phyloP scores from a whole-genome alignment of 2,113 vertebrate species.

The Hymenochirus boettgeri region DNA sequence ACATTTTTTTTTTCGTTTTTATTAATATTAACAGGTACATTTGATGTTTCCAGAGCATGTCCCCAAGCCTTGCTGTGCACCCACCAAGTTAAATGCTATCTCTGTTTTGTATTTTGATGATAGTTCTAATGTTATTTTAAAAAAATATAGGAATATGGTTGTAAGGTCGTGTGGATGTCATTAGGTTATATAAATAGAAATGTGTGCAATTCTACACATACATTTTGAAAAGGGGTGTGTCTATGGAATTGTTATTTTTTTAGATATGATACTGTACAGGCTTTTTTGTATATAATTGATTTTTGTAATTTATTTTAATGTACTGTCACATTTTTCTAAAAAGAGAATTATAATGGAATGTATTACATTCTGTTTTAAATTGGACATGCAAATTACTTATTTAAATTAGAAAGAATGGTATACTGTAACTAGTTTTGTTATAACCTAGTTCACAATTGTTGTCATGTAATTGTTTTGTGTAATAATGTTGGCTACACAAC shows the following conservation, averaged over 20 bases:
- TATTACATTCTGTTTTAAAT: constrained; percentile 37
- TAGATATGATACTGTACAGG: constrained; percentile 77
- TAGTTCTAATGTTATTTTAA: constrained; percentile 97
- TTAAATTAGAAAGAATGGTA: constrained; percentile 45
- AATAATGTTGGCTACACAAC: constrained; percentile 11
- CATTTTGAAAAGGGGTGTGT: background rate
- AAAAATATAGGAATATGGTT: constrained; percentile 99
- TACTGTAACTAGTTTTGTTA: constrained; percentile 6
- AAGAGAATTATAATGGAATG: constrained; percentile 50
- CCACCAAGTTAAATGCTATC: constrained; percentile 96
- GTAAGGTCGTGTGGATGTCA: constrained; percentile 97
- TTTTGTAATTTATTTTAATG: constrained; percentile 92
- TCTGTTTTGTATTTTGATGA: constrained; percentile 99
- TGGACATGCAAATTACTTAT: background rate
- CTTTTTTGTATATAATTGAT: constrained; percentile 91
- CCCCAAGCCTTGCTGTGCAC: constrained; percentile 96
- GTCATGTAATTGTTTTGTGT: too few relatives aligned
- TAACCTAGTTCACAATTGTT: too few relatives aligned
- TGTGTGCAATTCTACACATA: constrained; percentile 44
- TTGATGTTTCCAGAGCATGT: constrained; percentile 98
- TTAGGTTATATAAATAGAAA: constrained; percentile 56
- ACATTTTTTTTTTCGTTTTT: constrained; percentile 11
- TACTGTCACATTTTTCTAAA: constrained; percentile 59
- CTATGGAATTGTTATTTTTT: background rate
- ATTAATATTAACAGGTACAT: constrained; percentile 76